These are phyloP conservation scores for Napeogenes inachia DNA, from an alignment of 2,888 invertebrate genomes.

Conservation along the genomic window DNA sequence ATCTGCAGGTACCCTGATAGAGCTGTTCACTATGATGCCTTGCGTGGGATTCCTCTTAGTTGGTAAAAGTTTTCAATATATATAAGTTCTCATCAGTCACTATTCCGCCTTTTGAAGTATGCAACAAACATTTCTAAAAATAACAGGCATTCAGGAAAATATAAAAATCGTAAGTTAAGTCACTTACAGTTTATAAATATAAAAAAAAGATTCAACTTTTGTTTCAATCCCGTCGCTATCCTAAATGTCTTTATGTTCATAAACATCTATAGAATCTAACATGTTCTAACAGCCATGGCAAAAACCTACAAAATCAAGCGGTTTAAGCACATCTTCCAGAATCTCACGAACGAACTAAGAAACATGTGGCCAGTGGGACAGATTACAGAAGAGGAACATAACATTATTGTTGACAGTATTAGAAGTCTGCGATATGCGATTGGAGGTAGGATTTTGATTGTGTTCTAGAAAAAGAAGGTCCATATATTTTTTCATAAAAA, in stretches of 20 bases:
- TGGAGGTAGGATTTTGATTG: constrained; percentile 23
- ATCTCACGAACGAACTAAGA: constrained; percentile 44
- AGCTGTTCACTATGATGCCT: constrained; percentile 59
- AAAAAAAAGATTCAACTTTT: too few relatives aligned
- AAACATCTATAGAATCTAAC: not conserved
- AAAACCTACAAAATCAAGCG: constrained; percentile 58
- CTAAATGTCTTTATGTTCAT: too few relatives aligned
- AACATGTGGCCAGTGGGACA: constrained; percentile 55
- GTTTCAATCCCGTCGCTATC: too few relatives aligned
- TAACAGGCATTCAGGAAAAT: too few relatives aligned
- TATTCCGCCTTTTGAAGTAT: too few relatives aligned
- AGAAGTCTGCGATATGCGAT: constrained; percentile 36
- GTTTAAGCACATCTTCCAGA: constrained; percentile 50
- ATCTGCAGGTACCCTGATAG: constrained; percentile 45
- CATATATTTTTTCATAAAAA: too few relatives aligned
- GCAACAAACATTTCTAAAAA: too few relatives aligned
- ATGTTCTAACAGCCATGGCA: constrained; percentile 43
- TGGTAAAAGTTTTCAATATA: constrained; percentile 36
- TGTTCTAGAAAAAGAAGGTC: too few relatives aligned
- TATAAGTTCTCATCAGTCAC: too few relatives aligned
- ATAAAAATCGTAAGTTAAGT: too few relatives aligned
- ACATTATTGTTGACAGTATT: constrained; percentile 41
- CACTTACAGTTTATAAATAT: too few relatives aligned
- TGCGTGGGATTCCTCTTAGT: constrained; percentile 55
- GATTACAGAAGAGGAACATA: constrained; percentile 49